Evolutionary conservation across 1,140 invertebrate genomes (phyloP), one percentile per base, ranked within the genome.

Genomic region (Phenacoccus solenopsis): DNA sequence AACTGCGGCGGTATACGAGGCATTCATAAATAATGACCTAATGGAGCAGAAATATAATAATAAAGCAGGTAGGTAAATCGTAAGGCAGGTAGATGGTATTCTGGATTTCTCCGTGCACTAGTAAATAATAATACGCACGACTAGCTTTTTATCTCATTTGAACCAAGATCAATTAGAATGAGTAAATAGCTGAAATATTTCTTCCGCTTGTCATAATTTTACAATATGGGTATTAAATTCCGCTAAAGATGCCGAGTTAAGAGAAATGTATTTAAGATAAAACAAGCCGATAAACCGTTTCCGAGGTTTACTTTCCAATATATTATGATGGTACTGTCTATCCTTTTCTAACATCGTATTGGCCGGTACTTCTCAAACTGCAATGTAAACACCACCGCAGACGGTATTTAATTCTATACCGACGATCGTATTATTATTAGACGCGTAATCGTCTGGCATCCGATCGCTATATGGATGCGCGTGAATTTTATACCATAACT

Each of bases 251-350:
- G 59, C 59, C 59, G 59, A 64, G 59, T 64, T 64, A 27, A 27
- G 59, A 64, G 59, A 64, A 64, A 64, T 64, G 59, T 64, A 64
- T 64, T 64, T 64, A 64, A 64, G 59, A 64, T 64, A 64, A 64
- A 64, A 64, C 59, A 64, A 25, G 59, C 59, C 59, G 59, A 64
- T 64, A 64, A 64, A 64, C 59, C 25, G 25, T 64, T 64, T 64
- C 59, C 25, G 20, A 64, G 59, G 59, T 64, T 64, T 27, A 64
- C 59, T 64, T 64, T 64, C 59, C 59, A 64, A 64, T 64, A 64
- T 64, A 64, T 64, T 64, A 64, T 27, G 59, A 64, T 27, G 25
- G 22, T 64, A 24, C 25, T 64, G 9, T 20, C 59, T 64, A 25
- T 64, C 25, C 25, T 64, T 64, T 64, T 64, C 59, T 64, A 24